A percentile compares a stretch with the other conserved stretches of the same genome.
Evolutionary conservation across 1,140 invertebrate species (phyloP).

Genomic region (Oryctes rhinoceros): DNA sequence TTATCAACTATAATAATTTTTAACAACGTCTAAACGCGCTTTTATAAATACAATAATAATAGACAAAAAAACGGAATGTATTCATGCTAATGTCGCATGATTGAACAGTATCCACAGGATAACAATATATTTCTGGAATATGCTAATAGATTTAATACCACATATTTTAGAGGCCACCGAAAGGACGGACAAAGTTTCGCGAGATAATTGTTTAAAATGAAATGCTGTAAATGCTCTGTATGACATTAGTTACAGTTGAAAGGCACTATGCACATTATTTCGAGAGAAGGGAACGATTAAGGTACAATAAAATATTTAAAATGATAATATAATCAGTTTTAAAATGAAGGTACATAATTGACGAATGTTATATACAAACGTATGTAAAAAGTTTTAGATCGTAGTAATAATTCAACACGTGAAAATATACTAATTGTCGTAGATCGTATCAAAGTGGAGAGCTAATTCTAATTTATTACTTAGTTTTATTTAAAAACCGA

Average conservation of each 20-base stretch:
- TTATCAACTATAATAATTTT: too few species aligned
- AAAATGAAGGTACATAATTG: conserved; percentile 30
- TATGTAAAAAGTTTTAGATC: conserved; percentile 1
- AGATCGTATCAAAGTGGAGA: too few species aligned
- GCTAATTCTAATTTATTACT: too few species aligned
- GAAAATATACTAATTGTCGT: too few species aligned
- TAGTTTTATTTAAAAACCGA: too few species aligned
- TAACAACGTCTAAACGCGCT: too few species aligned
- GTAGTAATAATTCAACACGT: neutral
- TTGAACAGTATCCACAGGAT: neutral
- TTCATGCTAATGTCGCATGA: conserved; percentile 1
- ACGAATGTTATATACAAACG: conserved; percentile 19
- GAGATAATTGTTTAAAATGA: conserved; percentile 9
- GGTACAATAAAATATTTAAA: conserved; percentile 16
- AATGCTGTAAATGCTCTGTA: neutral
- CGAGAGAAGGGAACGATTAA: neutral
- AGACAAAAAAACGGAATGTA: conserved; percentile 30
- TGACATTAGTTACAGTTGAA: neutral
- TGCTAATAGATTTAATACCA: conserved; percentile 19
- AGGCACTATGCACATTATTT: conserved; percentile 32
- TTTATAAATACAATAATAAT: neutral
- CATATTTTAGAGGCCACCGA: conserved; percentile 40
- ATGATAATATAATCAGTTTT: conserved; percentile 1
- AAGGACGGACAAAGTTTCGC: conserved; percentile 42
- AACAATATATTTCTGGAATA: conserved; percentile 24